Evolutionary conservation across 2,888 invertebrate genomes (phyloP).

Genomic region (Myopa testacea): DNA sequence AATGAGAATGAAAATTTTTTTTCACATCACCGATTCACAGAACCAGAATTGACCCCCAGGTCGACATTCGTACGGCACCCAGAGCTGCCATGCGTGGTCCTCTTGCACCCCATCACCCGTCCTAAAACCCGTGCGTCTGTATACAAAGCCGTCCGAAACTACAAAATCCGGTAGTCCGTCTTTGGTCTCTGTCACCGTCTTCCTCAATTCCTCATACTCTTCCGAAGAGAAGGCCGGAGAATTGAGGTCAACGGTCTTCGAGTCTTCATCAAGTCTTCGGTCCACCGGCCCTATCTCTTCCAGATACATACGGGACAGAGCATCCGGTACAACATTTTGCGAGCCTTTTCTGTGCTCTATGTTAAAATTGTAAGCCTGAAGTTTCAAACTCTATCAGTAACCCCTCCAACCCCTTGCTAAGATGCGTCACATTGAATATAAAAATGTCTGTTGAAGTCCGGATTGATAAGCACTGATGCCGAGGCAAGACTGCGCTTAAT

Average conservation of each 20-base stretch:
- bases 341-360: conserved; percentile 21
- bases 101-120: conserved; percentile 19
- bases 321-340: conserved; percentile 21
- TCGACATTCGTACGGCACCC: conserved; percentile 30
- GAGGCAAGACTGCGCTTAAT: neutral
- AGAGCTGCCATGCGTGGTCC: conserved; percentile 36
- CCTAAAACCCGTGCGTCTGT: neutral
- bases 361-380: conserved; percentile 47
- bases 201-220: conserved; percentile 1
- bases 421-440: conserved; percentile 12
- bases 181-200: neutral
- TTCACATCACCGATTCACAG: too few species aligned
- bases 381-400: conserved; percentile 37
- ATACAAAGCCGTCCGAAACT: conserved; percentile 25
- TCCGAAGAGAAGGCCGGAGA: neutral
- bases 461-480: neutral
- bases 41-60: too few species aligned
- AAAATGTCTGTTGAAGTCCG: conserved; percentile 5
- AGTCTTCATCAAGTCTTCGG: neutral
- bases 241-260: conserved; percentile 16
- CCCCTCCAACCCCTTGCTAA: neutral
- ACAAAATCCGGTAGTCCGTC: neutral
- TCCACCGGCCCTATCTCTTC: conserved; percentile 1
- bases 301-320: conserved; percentile 3
- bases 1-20: too few species aligned